phyloP scores from a whole-genome alignment of 2,888 invertebrate species.

The Drosophila algonquin region DNA sequence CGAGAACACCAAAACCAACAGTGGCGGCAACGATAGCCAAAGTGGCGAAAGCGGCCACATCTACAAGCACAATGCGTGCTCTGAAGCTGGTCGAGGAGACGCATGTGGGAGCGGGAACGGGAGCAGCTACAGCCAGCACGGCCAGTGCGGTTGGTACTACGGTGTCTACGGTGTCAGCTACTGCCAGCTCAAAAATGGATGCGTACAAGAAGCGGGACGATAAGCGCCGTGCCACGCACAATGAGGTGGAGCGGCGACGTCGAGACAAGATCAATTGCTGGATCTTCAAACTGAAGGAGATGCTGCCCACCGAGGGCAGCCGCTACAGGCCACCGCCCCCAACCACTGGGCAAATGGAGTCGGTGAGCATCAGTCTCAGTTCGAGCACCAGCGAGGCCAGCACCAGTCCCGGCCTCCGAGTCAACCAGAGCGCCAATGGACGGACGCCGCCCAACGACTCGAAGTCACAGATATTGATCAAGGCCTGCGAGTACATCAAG shows the following conservation, averaged over 20 bases:
- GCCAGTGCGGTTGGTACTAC: conserved; percentile 1
- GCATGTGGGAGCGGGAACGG: neutral
- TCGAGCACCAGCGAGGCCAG: conserved; percentile 5
- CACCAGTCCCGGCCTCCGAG: conserved; percentile 27
- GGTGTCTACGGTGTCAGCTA: neutral
- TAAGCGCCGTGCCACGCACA: conserved; percentile 95
- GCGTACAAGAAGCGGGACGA: conserved; percentile 89
- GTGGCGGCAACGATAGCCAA: conserved; percentile 2
- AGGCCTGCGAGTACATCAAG: conserved; percentile 96
- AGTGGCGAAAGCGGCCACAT: neutral
- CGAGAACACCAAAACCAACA: conserved; percentile 19
- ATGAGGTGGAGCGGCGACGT: conserved; percentile 96
- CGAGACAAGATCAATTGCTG: conserved; percentile 98
- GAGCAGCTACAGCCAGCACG: neutral
- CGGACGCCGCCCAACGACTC: conserved; percentile 88
- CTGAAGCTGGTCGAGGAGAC: neutral
- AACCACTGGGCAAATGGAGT: conserved; percentile 9
- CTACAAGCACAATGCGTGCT: neutral
- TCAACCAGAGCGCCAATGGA: conserved; percentile 54
- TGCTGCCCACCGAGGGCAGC: conserved; percentile 88
- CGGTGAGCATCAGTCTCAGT: conserved; percentile 18
- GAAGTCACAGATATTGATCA: conserved; percentile 97
- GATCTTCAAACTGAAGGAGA: conserved; percentile 96
- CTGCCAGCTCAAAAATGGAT: conserved; percentile 68
- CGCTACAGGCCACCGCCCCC: conserved; percentile 38